Evolutionary conservation across 2,113 vertebrate species (phyloP).

Genomic region (Oryzias melastigma): DNA sequence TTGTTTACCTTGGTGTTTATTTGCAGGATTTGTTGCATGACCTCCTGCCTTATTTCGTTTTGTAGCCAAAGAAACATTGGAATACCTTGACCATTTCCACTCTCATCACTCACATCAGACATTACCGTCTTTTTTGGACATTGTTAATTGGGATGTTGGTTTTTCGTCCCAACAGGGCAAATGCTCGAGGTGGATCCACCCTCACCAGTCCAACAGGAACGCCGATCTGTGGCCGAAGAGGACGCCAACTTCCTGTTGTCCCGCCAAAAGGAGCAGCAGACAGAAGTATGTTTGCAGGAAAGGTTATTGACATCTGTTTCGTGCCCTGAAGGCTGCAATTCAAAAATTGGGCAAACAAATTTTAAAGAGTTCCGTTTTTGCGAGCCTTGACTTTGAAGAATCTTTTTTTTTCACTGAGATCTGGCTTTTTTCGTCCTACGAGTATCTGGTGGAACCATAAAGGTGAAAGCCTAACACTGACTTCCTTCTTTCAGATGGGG

Average conservation of each 20-base stretch:
- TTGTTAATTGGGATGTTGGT: too few relatives aligned
- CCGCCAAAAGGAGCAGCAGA: slow-evolving; percentile 86
- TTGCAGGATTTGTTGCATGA: not conserved
- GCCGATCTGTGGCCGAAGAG: slow-evolving; percentile 80
- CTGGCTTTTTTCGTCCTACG: not conserved
- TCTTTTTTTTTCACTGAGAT: too few relatives aligned
- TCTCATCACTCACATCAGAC: slow-evolving; percentile 7
- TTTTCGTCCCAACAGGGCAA: slow-evolving; percentile 17
- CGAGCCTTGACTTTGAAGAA: too few relatives aligned
- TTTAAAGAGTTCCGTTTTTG: not conserved
- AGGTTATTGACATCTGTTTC: not conserved
- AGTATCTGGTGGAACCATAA: not conserved
- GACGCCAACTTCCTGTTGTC: slow-evolving; percentile 86
- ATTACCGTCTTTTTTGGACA: not conserved
- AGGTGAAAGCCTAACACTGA: slow-evolving; percentile 10
- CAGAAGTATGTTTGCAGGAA: slow-evolving; percentile 78
- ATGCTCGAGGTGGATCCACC: slow-evolving; percentile 76
- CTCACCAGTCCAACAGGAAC: slow-evolving; percentile 89
- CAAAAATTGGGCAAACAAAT: not conserved
- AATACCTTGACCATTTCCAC: not conserved
- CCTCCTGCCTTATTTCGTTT: not conserved
- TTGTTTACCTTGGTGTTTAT: not conserved
- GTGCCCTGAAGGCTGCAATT: not conserved
- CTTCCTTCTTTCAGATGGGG: slow-evolving; percentile 42
- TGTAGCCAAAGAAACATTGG: too few relatives aligned